Evolutionary conservation across 2,888 invertebrate species (phyloP).

Genomic region (Scelioninae gen. 2): DNA sequence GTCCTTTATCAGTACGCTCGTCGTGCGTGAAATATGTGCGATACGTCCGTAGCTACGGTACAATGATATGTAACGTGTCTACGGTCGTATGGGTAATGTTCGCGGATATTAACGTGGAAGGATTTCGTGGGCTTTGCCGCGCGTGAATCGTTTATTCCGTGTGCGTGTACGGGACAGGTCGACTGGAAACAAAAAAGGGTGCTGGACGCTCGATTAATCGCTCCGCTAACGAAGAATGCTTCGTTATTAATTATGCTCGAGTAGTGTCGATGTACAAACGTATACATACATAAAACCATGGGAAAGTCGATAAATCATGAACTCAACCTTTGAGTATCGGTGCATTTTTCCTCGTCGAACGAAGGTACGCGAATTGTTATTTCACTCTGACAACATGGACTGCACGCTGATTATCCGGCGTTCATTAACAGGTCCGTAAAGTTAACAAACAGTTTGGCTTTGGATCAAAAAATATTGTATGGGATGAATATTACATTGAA

Average conservation of each 20-base stretch:
- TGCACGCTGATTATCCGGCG: too few relatives aligned
- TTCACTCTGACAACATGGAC: conserved; percentile 5
- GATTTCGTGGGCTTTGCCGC: conserved; percentile 61
- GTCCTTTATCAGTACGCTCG: conserved; percentile 68
- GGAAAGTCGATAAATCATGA: conserved; percentile 62
- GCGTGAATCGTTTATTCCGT: conserved; percentile 61
- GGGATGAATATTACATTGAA: too few relatives aligned
- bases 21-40: conserved; percentile 70
- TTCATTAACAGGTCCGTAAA: too few relatives aligned
- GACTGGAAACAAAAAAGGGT: conserved; percentile 64
- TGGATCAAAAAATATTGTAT: too few relatives aligned
- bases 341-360: conserved; percentile 41
- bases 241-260: conserved; percentile 65
- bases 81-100: conserved; percentile 63
- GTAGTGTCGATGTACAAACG: conserved; percentile 58
- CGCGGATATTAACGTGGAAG: conserved; percentile 62
- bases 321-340: conserved; percentile 36
- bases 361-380: conserved; percentile 10
- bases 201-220: conserved; percentile 59
- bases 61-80: conserved; percentile 62
- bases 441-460: too few relatives aligned
- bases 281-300: conserved; percentile 53
- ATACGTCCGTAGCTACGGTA: conserved; percentile 62
- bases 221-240: conserved; percentile 61
- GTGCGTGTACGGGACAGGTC: conserved; percentile 61